A percentile compares a stretch with the other conserved stretches of the same genome.
Conservation (phyloP, 2,113 vertebrate genomes). For the Danio rerio region DNA sequence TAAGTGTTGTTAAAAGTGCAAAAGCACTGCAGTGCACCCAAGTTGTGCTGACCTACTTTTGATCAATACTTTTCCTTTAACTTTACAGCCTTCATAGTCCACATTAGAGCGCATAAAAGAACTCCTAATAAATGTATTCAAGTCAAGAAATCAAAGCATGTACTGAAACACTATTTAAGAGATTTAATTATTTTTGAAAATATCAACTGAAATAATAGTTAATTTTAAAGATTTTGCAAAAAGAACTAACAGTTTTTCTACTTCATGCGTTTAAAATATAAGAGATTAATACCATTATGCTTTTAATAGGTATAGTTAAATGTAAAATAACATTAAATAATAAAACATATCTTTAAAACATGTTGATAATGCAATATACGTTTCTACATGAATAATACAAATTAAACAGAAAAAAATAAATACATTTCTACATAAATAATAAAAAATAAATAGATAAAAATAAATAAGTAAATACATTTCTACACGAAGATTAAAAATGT, state of each 20-base stretch:
- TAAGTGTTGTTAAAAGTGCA: constrained; percentile 2
- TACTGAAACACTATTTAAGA: not conserved
- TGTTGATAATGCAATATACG: too few relatives aligned
- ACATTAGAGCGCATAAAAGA: not conserved
- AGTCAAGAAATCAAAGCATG: not conserved
- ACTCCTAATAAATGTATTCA: not conserved
- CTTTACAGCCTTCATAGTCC: not conserved
- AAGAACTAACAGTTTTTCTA: too few relatives aligned
- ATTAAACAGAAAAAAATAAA: too few relatives aligned
- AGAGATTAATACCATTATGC: not conserved
- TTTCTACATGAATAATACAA: too few relatives aligned
- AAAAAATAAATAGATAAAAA: too few relatives aligned
- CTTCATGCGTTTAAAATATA: not conserved
- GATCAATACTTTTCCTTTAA: not conserved
- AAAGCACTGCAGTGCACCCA: not conserved
- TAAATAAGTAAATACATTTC: too few relatives aligned
- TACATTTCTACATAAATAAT: too few relatives aligned
- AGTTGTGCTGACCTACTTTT: constrained; percentile 40
- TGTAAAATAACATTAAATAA: not conserved
- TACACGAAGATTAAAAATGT: too few relatives aligned
- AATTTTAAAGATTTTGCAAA: too few relatives aligned
- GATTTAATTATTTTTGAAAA: not conserved
- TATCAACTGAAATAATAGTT: not conserved
- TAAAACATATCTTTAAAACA: not conserved
- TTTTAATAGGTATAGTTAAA: not conserved